Conservation (phyloP, 2,797 vertebrate species). For the Merluccius polli region DNA sequence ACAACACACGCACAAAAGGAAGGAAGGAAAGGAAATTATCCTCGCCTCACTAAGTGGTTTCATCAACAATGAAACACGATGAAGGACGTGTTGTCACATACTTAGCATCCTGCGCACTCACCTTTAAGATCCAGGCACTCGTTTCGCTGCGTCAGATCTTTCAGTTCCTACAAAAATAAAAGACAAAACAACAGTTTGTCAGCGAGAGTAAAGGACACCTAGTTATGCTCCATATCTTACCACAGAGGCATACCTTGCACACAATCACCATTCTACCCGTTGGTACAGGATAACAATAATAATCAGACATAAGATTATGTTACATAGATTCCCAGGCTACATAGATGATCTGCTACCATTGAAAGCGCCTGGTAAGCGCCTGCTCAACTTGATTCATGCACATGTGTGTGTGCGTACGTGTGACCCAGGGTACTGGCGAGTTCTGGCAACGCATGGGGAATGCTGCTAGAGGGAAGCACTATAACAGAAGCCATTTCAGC, state of each 20-base stretch:
- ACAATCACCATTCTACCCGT: neutral
- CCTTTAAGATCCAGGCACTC: conserved; percentile 94
- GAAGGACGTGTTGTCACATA: neutral
- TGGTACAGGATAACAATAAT: neutral
- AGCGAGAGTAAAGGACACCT: neutral
- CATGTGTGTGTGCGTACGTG: neutral
- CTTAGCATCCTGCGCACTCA: conserved; percentile 48
- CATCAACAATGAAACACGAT: neutral
- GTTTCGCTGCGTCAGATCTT: conserved; percentile 85
- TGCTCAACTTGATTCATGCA: too few relatives aligned
- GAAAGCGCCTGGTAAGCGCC: too few relatives aligned
- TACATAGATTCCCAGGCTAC: neutral
- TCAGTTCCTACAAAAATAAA: conserved; percentile 79
- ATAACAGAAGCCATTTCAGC: neutral
- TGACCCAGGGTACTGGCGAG: neutral
- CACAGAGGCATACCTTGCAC: neutral
- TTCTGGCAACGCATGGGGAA: neutral
- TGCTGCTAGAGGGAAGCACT: neutral
- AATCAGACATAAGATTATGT: neutral
- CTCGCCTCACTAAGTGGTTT: neutral
- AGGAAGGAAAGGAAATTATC: neutral
- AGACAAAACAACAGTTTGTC: conserved; percentile 3
- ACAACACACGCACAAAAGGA: neutral
- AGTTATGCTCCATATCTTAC: neutral
- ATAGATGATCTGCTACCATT: neutral